A percentile compares a stretch with the other conserved stretches of the same genome.
phyloP scores from a whole-genome alignment of 2,888 invertebrate species.

The Platycnemis pennipes region DNA sequence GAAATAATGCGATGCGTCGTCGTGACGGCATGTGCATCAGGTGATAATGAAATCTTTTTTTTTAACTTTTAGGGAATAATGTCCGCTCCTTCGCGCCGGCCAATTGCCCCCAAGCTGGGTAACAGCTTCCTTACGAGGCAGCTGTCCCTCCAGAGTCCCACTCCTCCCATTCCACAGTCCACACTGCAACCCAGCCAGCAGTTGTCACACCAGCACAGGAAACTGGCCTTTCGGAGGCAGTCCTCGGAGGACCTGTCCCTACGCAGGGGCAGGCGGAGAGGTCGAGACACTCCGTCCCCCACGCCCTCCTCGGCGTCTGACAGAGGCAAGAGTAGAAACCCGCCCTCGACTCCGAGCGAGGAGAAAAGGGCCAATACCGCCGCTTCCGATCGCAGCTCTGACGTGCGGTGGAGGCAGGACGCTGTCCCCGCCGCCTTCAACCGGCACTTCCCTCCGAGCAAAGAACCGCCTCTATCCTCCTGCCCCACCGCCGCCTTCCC shows the following conservation, averaged over 20 bases:
- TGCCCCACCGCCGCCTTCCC: neutral
- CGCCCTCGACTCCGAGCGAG: neutral
- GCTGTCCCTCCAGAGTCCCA: slow-evolving; percentile 53
- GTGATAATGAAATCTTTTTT: neutral
- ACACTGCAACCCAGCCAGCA: neutral
- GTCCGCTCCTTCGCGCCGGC: slow-evolving; percentile 35
- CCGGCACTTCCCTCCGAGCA: slow-evolving; percentile 34
- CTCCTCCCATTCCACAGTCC: neutral
- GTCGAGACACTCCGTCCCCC: neutral
- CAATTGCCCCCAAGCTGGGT: slow-evolving; percentile 23
- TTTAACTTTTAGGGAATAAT: slow-evolving; percentile 34
- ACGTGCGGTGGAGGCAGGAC: slow-evolving; percentile 38
- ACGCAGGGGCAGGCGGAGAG: neutral
- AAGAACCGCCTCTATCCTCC: neutral
- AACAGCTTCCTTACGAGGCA: slow-evolving; percentile 54
- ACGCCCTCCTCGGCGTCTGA: neutral
- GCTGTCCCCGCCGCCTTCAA: neutral
- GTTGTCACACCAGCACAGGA: slow-evolving; percentile 21
- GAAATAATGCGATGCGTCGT: no score
- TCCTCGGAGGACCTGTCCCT: slow-evolving; percentile 52
- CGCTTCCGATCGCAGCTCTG: neutral
- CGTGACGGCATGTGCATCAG: no score
- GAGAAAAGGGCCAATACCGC: slow-evolving; percentile 50
- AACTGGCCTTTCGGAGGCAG: slow-evolving; percentile 50
- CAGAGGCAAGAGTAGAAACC: neutral